Base-by-base conservation (phyloP, 2,888 invertebrate species). In the Leptura quadrifasciata region DNA sequence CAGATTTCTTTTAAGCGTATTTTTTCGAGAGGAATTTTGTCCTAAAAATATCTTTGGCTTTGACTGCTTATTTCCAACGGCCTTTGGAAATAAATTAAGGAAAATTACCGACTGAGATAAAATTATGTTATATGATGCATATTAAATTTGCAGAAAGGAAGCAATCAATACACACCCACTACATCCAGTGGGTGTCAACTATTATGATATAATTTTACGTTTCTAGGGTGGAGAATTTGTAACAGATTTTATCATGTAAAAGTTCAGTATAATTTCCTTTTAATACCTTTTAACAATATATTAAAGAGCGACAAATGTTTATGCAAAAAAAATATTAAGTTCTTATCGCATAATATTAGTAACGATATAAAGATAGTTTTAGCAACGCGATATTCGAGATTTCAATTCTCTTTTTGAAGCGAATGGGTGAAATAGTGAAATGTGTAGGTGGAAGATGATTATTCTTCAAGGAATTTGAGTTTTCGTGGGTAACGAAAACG, bases 81-180 rank as follows among this genome's bases (percentile, higher is more conserved):
- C 31, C 60, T 31, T 31, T 61, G 3, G 17, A 61, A 31, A 31
- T 31, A 27, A 61, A 27, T 27, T 27, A 21, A 60, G 8, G 60
- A 27, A 60, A 60, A 21, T 60, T 60, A n/a, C 60, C n/a, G n/a
- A 27, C 31, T 27, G n/a, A 8, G 15, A 27, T 17, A 61, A 31
- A 58, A 58, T 24, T 24, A 58, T n/a, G 58, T 61, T 61, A 61
- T 61, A n/a, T 47, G n/a, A 47, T 12, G 60, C 60, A 61, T 31
- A 61, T 17, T 31, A 31, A 61, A 31, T 31, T 61, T 31, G 31
- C 17, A 27, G 60, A 27, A 61, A 61, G 18, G 60, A 17, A 31
- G 47, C 47, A 61, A 61, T 61, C 60, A 31, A 31, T 61, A 61
- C 17, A n/a, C 17, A 27, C 15, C 60, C 27, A 17, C 60, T 31